A percentile compares a stretch with the other conserved stretches of the same genome.
Evolutionary conservation across 2,113 vertebrate species (phyloP).

Genomic region (Phycodurus eques): DNA sequence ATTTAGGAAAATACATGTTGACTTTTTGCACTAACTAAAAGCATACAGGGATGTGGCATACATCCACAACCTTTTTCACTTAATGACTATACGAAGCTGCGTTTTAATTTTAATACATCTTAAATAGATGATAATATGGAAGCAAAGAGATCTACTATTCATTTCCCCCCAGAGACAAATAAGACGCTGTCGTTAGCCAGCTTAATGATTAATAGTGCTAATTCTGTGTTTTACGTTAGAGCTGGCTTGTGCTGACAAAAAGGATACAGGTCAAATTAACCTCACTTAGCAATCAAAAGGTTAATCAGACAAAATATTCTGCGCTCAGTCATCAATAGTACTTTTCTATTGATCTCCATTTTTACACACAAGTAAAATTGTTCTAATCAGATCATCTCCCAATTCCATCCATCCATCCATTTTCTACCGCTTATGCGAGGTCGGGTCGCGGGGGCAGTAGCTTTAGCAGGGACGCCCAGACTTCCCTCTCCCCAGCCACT

Average conservation of each 20-base stretch:
- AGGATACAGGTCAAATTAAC: slow-evolving; percentile 1
- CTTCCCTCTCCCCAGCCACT: too few species aligned
- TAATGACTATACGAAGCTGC: slow-evolving; percentile 8
- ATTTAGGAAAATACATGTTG: slow-evolving; percentile 40
- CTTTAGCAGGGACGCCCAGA: too few species aligned
- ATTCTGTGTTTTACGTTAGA: slow-evolving; percentile 19
- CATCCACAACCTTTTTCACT: slow-evolving; percentile 3
- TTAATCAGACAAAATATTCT: slow-evolving; percentile 30
- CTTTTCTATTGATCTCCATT: slow-evolving; percentile 16
- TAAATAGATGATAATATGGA: background rate
- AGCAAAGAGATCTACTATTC: background rate
- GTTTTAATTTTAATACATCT: background rate
- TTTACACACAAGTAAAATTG: slow-evolving; percentile 20
- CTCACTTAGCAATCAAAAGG: slow-evolving; percentile 18
- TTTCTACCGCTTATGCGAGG: too few species aligned
- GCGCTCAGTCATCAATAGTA: slow-evolving; percentile 21
- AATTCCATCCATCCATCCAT: background rate
- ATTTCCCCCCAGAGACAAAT: slow-evolving; percentile 17
- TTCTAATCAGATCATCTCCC: slow-evolving; percentile 22
- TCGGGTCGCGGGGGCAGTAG: too few species aligned
- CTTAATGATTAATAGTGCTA: slow-evolving; percentile 15
- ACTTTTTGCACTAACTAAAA: slow-evolving; percentile 37
- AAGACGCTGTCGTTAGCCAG: slow-evolving; percentile 8
- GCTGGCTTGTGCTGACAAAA: background rate
- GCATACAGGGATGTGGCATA: slow-evolving; percentile 18